phyloP scores from a whole-genome alignment of 2,797 vertebrate species.

The Buphagus erythrorhynchus region DNA sequence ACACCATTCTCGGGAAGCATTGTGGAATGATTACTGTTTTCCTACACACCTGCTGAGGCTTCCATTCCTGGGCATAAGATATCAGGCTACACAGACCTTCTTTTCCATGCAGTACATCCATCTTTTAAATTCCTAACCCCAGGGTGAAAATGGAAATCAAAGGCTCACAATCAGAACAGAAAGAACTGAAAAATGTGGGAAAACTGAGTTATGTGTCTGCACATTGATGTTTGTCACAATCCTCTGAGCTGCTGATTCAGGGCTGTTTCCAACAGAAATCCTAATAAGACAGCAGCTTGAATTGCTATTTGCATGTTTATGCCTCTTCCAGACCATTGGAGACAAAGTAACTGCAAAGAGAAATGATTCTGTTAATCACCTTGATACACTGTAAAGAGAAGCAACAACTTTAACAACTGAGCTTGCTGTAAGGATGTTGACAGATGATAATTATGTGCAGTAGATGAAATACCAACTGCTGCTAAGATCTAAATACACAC shows the following conservation, averaged over 20 bases:
- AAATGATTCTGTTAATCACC: neutral
- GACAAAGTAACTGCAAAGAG: neutral
- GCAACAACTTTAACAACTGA: neutral
- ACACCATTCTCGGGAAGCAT: neutral
- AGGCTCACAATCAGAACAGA: neutral
- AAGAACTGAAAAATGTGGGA: neutral
- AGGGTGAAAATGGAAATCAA: constrained; percentile 1
- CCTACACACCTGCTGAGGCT: neutral
- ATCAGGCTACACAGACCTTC: neutral
- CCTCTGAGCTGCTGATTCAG: neutral
- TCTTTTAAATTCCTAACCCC: neutral
- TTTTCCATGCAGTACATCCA: neutral
- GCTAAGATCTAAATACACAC: neutral
- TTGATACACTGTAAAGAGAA: neutral
- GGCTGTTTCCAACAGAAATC: neutral
- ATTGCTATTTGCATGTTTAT: neutral
- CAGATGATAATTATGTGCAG: neutral
- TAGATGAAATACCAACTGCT: neutral
- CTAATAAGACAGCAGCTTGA: neutral
- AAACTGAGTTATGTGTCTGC: neutral
- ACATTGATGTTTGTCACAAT: rapidly evolving
- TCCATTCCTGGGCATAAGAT: neutral
- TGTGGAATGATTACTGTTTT: neutral
- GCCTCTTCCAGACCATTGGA: neutral
- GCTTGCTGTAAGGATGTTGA: neutral